Evolutionary conservation across 2,797 vertebrate genomes (phyloP), one percentile per base, ranked within the genome.

Genomic region (Xerus rutilus): DNA sequence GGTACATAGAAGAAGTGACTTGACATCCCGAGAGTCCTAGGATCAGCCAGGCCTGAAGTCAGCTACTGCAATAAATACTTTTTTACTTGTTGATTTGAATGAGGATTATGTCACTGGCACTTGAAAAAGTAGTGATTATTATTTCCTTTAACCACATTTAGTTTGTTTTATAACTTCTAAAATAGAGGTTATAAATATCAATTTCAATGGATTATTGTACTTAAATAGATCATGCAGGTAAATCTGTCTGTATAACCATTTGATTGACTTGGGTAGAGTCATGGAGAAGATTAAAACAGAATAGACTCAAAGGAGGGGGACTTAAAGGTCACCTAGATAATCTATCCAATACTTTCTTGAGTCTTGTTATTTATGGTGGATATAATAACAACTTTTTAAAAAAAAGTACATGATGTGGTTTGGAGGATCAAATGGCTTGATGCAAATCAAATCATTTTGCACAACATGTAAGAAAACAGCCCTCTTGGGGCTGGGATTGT

Each of bases 381-480:
- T 21, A 73, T 81, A 65, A 88, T n/a, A 86, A 25, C 28, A 64
- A 52, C 20, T 72, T 39, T 39, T 39, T 39, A 64, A 32, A 62
- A 52, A 81, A 52, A 62, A 65, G 32, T 21, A 57, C 0, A 6
- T 64, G 13, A 21, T 70, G 4, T 52, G 35, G 28, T 49, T 73
- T n/a, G n/a, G 35, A 86, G 17, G 43, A 70, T 93, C 85, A 93
- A 78, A 85, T 39, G 21, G 11, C 9, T 93, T 87, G 67, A 62
- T 43, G 7, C 25, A 23, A 28, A 64, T 93, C 83, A 89, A 82
- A 74, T 23, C 13, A 20, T 89, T 91, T 89, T 94, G 86, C 79
- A 70, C 52, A 94, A 83, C 83, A 89, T n/a, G 3, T 85, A 83
- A 65, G 83, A 92, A 79, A 85, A 96, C 52, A 52, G n/a, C 73